These are phyloP conservation scores for Pseudochaenichthys georgianus DNA, from an alignment of 2,797 vertebrate genomes.

Conservation along the genomic window DNA sequence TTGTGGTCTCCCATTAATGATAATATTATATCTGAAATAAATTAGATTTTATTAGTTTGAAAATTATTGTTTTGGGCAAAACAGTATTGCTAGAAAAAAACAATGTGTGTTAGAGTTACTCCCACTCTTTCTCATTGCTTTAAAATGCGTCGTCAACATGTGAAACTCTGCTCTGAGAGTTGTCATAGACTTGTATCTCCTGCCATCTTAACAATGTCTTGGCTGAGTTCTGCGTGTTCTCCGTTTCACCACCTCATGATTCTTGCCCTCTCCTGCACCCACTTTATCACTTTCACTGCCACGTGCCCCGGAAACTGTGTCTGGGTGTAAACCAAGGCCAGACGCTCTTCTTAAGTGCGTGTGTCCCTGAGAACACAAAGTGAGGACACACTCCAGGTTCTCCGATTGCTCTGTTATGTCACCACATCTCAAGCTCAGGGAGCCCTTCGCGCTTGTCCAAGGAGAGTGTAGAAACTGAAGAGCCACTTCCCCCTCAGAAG, in stretches of 20 bases:
- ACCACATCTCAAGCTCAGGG: conserved; percentile 37
- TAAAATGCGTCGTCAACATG: background rate
- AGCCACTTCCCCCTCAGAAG: conserved; percentile 58
- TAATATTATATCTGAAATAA: background rate
- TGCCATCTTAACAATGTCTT: conserved; percentile 47
- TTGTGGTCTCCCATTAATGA: background rate
- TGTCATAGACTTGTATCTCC: conserved; percentile 1
- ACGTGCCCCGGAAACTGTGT: conserved; percentile 36
- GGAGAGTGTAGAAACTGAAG: conserved; percentile 40
- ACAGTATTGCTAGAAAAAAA: background rate
- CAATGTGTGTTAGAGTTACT: too few relatives aligned
- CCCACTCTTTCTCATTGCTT: background rate
- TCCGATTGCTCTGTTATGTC: conserved; percentile 71
- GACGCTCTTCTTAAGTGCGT: conserved; percentile 47
- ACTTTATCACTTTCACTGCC: conserved; percentile 42
- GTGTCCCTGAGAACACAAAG: conserved; percentile 58
- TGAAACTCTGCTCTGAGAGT: background rate
- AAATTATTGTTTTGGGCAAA: background rate
- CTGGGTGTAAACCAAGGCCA: conserved; percentile 52
- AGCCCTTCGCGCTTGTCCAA: conserved; percentile 10
- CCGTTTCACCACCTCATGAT: conserved; percentile 36
- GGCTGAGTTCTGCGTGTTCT: conserved; percentile 35
- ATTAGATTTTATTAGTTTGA: background rate
- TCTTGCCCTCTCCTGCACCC: conserved; percentile 29
- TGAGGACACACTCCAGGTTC: conserved; percentile 57